These are phyloP conservation scores for Balaenoptera acutorostrata DNA, from an alignment of 2,113 vertebrate species.

Conservation along the genomic window DNA sequence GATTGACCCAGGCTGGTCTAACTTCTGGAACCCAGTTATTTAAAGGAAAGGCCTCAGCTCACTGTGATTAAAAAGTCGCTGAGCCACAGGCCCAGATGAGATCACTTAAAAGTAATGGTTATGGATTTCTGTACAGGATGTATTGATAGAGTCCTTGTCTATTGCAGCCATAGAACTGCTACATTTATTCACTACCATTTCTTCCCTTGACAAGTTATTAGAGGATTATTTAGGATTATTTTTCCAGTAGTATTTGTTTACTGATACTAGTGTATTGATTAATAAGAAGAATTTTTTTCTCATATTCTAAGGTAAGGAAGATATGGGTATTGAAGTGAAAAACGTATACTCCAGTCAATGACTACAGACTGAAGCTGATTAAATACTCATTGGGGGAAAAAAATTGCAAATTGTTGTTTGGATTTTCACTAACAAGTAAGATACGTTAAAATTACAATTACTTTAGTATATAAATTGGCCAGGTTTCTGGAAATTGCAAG, in stretches of 20 bases:
- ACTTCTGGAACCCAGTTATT: background rate
- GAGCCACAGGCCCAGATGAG: background rate
- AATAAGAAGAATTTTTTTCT: background rate
- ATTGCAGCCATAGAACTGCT: background rate
- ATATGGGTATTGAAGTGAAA: background rate
- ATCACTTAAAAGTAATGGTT: background rate
- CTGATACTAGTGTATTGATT: background rate
- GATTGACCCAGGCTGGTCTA: accelerated
- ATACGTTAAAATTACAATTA: background rate
- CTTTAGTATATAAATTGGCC: background rate
- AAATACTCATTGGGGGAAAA: background rate
- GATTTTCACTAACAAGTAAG: background rate
- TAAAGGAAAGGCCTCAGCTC: background rate
- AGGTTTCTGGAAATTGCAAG: background rate
- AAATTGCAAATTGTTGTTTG: background rate
- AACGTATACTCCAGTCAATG: background rate
- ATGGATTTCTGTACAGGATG: background rate
- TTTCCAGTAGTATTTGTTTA: background rate
- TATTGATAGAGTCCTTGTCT: background rate
- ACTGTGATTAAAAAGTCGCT: background rate
- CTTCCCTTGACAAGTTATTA: background rate
- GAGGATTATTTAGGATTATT: background rate
- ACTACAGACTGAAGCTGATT: background rate
- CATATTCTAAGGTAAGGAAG: background rate
- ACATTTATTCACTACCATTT: background rate